Conservation (phyloP, 35 echinoderm and acorn worm species). For the Diadema setosum region DNA sequence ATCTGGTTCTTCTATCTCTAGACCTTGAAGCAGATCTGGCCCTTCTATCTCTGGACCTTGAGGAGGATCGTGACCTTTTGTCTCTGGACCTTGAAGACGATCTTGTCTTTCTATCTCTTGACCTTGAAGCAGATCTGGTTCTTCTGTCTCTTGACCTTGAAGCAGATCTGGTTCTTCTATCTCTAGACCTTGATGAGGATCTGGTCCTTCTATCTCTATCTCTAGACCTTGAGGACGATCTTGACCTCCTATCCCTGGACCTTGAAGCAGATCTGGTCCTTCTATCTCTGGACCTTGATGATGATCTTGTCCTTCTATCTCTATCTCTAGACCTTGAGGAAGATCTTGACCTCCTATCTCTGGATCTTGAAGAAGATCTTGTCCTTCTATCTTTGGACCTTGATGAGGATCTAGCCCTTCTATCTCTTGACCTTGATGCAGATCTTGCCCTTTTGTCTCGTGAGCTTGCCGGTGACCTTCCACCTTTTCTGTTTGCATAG, state of each 20-base stretch:
- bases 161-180: background rate
- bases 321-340: background rate
- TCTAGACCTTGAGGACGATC: background rate
- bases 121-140: background rate
- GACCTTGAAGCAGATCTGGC: background rate
- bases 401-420: background rate
- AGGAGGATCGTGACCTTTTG: background rate
- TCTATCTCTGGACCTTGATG: background rate
- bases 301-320: background rate
- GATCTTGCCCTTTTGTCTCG: background rate
- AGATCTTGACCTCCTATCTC: background rate
- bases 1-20: background rate
- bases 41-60: background rate
- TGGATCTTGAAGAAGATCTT: background rate
- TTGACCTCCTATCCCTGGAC: background rate
- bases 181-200: background rate
- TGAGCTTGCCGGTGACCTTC: background rate
- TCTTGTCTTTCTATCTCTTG: background rate
- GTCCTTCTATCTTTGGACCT: background rate
- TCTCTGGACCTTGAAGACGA: background rate
- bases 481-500: background rate
- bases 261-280: background rate
- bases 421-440: background rate
- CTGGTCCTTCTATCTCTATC: background rate
- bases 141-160: background rate